Conservation (phyloP, 2,888 invertebrate species). For the Crioceris asparagi region DNA sequence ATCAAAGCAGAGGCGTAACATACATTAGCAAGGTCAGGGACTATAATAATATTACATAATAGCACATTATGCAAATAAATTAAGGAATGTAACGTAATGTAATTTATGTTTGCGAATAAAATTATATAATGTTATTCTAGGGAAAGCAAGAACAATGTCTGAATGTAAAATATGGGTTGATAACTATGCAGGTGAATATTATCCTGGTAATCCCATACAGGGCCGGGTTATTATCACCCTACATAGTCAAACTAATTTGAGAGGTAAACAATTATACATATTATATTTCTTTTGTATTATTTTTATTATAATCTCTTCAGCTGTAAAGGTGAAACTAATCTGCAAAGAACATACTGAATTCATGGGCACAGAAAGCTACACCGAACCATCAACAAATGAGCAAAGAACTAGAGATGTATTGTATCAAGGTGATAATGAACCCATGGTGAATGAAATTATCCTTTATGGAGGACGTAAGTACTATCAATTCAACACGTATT, state of each 20-base stretch:
- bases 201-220: slow-evolving; percentile 22
- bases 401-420: slow-evolving; percentile 21
- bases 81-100: too few species aligned
- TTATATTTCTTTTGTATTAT: background rate
- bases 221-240: slow-evolving; percentile 23
- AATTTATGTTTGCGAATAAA: too few species aligned
- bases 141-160: slow-evolving; percentile 13
- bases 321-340: slow-evolving; percentile 17
- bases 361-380: slow-evolving; percentile 23
- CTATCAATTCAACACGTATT: background rate
- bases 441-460: slow-evolving; percentile 22
- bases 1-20: too few species aligned
- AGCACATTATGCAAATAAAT: too few species aligned
- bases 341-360: slow-evolving; percentile 27
- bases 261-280: slow-evolving; percentile 17
- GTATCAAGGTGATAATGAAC: slow-evolving; percentile 24
- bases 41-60: too few species aligned
- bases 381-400: slow-evolving; percentile 21
- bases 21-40: too few species aligned
- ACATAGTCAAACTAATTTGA: slow-evolving; percentile 19
- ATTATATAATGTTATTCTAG: background rate
- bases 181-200: slow-evolving; percentile 25
- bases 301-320: slow-evolving; percentile 9
- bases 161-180: slow-evolving; percentile 27
- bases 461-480: slow-evolving; percentile 26